Conservation (phyloP, 2,113 vertebrate genomes). For the Phyllostomus discolor region DNA sequence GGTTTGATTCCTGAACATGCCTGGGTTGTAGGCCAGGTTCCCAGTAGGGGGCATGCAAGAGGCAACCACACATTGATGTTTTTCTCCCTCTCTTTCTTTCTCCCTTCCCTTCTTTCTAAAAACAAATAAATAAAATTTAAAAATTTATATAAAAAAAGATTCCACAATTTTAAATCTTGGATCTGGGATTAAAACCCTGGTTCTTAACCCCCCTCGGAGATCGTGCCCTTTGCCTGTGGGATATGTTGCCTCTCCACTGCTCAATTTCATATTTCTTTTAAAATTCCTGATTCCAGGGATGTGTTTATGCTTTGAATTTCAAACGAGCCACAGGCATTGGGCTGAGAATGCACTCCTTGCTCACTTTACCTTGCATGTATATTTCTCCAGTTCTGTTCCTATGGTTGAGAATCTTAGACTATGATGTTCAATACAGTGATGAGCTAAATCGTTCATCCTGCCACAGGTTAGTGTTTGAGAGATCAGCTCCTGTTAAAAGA, state of each 20-base stretch:
- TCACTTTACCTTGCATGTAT: neutral
- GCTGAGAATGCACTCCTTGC: neutral
- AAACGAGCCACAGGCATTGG: neutral
- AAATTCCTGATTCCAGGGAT: neutral
- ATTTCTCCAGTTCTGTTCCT: neutral
- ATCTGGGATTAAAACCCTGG: neutral
- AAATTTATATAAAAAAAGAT: neutral
- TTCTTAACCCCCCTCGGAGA: neutral
- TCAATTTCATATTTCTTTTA: neutral
- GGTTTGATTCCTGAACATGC: too few relatives aligned
- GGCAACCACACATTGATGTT: too few relatives aligned
- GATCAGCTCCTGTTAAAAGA: neutral
- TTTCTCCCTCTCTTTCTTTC: too few relatives aligned
- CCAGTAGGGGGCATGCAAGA: too few relatives aligned
- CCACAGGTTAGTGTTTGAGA: neutral
- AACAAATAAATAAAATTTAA: too few relatives aligned
- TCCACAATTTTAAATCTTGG: neutral
- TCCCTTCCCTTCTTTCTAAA: too few relatives aligned
- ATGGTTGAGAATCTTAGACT: neutral
- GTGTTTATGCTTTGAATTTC: neutral
- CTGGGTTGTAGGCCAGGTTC: too few relatives aligned
- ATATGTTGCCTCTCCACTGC: neutral
- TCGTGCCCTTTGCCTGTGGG: neutral
- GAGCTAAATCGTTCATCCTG: neutral
- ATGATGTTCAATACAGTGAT: neutral